phyloP scores from a whole-genome alignment of 2,797 vertebrate species.

The Heteromormyrus szaboi region DNA sequence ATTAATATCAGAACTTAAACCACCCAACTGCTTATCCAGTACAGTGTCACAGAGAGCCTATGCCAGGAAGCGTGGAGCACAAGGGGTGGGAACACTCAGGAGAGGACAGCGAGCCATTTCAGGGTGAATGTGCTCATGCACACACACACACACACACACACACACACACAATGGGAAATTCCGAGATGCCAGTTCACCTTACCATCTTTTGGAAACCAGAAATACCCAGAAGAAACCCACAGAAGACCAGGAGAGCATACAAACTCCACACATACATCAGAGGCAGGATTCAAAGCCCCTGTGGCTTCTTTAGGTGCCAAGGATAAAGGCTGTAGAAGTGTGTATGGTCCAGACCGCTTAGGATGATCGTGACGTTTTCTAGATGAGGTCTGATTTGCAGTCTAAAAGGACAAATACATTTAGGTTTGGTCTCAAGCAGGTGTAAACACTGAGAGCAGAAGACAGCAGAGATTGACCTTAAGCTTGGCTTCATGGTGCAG shows the following conservation, averaged over 20 bases:
- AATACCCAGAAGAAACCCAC: not conserved
- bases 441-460: not conserved
- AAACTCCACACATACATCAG: not conserved
- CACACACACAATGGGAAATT: not conserved
- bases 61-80: not conserved
- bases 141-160: not conserved
- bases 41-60: not conserved
- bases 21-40: not conserved
- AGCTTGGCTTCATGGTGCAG: not conserved
- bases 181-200: not conserved
- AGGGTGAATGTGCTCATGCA: not conserved
- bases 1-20: not conserved
- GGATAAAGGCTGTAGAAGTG: not conserved
- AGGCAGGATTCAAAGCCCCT: not conserved
- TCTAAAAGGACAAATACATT: not conserved
- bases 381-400: not conserved
- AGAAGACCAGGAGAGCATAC: not conserved
- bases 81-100: not conserved
- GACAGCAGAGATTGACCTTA: not conserved
- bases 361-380: not conserved
- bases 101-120: not conserved
- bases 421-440: not conserved
- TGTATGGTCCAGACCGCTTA: not conserved
- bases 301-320: not conserved
- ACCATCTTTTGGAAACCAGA: not conserved